These are phyloP conservation scores for Malacoctenus gilli DNA, from an alignment of 2,797 vertebrate species.

Conservation along the genomic window DNA sequence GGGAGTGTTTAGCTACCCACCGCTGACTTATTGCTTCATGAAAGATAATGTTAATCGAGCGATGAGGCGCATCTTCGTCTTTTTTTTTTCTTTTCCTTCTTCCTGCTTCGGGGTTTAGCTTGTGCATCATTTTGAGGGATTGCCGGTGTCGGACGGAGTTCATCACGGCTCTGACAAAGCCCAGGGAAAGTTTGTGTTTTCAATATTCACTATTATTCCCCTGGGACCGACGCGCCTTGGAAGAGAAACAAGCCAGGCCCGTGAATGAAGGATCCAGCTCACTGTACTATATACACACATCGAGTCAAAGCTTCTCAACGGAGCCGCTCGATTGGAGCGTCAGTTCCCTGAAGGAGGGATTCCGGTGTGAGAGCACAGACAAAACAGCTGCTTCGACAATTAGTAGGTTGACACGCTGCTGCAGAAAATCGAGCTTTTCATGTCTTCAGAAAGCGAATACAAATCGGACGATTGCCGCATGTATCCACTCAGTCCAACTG, in stretches of 20 bases:
- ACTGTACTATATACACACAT: no score
- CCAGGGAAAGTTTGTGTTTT: conserved; percentile 28
- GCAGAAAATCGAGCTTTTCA: no score
- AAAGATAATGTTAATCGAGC: conserved; percentile 51
- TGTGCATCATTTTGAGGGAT: conserved; percentile 50
- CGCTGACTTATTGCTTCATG: conserved; percentile 48
- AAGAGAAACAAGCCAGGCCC: conserved; percentile 11
- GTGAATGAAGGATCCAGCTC: conserved; percentile 36
- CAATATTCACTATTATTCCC: neutral
- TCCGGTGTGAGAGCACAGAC: no score
- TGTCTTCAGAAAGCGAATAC: no score
- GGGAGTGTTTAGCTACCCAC: conserved; percentile 44
- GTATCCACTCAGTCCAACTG: no score
- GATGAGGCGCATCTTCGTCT: no score
- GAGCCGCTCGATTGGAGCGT: no score
- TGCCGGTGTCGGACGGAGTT: conserved; percentile 43
- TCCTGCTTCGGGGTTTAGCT: conserved; percentile 6
- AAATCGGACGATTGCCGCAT: no score
- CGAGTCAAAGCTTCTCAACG: no score
- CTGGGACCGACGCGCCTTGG: conserved; percentile 8
- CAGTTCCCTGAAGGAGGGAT: no score
- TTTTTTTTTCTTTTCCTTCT: conserved; percentile 33
- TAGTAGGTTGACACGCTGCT: no score
- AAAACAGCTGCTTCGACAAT: no score
- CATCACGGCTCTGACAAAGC: conserved; percentile 42